These are phyloP conservation scores for Paedocypris sp. DNA, from an alignment of 2,113 vertebrate genomes.

Conservation along the genomic window DNA sequence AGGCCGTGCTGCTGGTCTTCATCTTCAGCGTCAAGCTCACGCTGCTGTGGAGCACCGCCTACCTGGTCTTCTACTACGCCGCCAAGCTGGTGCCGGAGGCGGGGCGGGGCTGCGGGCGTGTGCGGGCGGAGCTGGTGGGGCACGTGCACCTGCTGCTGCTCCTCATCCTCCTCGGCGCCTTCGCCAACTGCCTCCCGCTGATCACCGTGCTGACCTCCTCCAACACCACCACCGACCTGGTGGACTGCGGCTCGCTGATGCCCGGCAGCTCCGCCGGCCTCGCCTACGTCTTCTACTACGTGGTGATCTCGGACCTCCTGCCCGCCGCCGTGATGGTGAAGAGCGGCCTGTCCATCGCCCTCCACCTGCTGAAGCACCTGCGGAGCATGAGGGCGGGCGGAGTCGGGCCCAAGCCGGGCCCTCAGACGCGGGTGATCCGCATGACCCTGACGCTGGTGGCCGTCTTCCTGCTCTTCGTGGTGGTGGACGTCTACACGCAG, in stretches of 20 bases:
- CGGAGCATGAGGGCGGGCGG: slow-evolving; percentile 55
- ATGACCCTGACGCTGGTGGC: slow-evolving; percentile 52
- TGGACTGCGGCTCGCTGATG: slow-evolving; percentile 43
- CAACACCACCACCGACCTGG: neutral
- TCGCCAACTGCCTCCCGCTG: slow-evolving; percentile 48
- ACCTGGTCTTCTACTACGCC: slow-evolving; percentile 63
- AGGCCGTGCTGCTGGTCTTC: slow-evolving; percentile 39
- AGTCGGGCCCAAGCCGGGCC: slow-evolving; percentile 53
- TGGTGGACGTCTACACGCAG: slow-evolving; percentile 51
- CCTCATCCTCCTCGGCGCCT: slow-evolving; percentile 45
- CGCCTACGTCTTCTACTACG: slow-evolving; percentile 44
- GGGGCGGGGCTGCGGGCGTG: slow-evolving; percentile 50
- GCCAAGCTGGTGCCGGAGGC: slow-evolving; percentile 58
- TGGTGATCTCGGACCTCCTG: slow-evolving; percentile 49
- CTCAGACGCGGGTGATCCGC: slow-evolving; percentile 58
- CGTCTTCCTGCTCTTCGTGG: slow-evolving; percentile 49
- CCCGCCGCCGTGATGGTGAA: slow-evolving; percentile 58
- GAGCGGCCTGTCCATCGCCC: slow-evolving; percentile 59
- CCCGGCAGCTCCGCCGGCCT: neutral
- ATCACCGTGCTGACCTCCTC: slow-evolving; percentile 28
- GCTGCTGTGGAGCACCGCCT: slow-evolving; percentile 57
- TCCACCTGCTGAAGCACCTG: slow-evolving; percentile 56
- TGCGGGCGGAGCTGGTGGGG: slow-evolving; percentile 51
- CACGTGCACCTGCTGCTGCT: slow-evolving; percentile 42
- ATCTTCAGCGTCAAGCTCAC: slow-evolving; percentile 54